Evolutionary conservation across 2,113 vertebrate species (phyloP), one percentile per base, ranked within the genome.

Genomic region (Pomatostomus ruficeps): DNA sequence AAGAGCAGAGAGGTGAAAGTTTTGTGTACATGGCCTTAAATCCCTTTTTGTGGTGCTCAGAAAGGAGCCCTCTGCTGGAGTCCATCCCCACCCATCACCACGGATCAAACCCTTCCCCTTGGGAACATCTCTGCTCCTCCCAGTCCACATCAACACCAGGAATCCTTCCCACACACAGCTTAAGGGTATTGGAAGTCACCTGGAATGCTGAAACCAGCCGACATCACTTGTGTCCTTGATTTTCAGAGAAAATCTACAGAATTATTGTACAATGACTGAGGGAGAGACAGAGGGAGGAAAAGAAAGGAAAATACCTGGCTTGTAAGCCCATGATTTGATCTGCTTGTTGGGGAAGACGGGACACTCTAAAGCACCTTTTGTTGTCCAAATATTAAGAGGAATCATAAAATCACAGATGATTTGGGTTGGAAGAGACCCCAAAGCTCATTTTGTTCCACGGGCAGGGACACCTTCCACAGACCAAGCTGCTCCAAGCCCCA

Each of bases 401-500:
- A 65, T 20, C 14, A 49, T 16, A 42, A 65, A 80, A 80, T 49
- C 58, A 43, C 17, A 14, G 18, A 7, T 13, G 14, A 11, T 48
- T 63, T 79, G 25, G 16, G 57, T 8, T 72, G 42, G 25, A 71
- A 25, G 14, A 35, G 17, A 42, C 29, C 6, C 8, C 11, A 55
- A 36, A 63, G 3, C 25, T 36, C 24, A 31, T 70, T 54, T 35
- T 24, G 9, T 48, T 71, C 35, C 24, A 70, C 4, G 1, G 8
- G 6, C 13, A 28, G 28, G 23, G 36, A 28, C 11, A 17, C 7
- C 11, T n/a, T 28, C 29, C 29, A n/a, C 0, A 1, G 23, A 43
- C 18, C 36, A 51, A 23, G 10, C 9, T 49, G 5, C 19, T 33
- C 45, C n/a, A 36, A 59, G n/a, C 6, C 16, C 15, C 6, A 2